Evolutionary conservation across 2,888 invertebrate species (phyloP), one percentile per base, ranked within the genome.

Genomic region (Catocala fraxini): DNA sequence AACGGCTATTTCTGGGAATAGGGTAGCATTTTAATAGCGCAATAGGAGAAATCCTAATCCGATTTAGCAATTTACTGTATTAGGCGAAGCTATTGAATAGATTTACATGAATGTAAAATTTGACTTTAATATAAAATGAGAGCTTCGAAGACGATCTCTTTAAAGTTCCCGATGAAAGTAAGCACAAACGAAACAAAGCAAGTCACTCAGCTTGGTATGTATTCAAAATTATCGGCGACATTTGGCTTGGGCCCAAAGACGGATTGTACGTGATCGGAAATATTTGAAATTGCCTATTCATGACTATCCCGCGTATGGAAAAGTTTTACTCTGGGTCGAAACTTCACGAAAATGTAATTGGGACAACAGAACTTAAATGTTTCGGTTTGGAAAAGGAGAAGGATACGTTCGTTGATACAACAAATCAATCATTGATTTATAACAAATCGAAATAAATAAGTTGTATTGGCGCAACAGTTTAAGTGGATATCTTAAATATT

Each of bases 221-320:
- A 70, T 86, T 80, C 75, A 79, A 83, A 86, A 81, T 89, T 88
- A 86, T 54, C 34, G 82, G 73, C 68, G 71, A 79, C 72, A 79
- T 80, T 88, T 90, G 89, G 89, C 86, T 78, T 77, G 75, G 75
- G 72, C 88, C 90, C 90, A 89, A 87, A 83, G 84, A 84, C 80
- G 55, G 68, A 64, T 62, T 69, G 70, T 71, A 89, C 90, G 91
- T 92, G 91, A 88, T 86, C 87, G 83, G 88, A 89, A 89, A 89
- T 87, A 83, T 82, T 85, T 71, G 71, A 79, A 85, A 90, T 89
- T 89, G 90, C 88, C 90, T 90, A 88, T 91, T 90, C 92, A 89
- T 88, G 85, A 80, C 78, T 81, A 83, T 71, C 78, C 68, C 77
- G 68, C 82, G 82, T 83, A 86, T 81, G 79, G 71, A 76, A 79